Base-by-base conservation (phyloP, 2,797 vertebrate genomes). In the Chelon auratus region DNA sequence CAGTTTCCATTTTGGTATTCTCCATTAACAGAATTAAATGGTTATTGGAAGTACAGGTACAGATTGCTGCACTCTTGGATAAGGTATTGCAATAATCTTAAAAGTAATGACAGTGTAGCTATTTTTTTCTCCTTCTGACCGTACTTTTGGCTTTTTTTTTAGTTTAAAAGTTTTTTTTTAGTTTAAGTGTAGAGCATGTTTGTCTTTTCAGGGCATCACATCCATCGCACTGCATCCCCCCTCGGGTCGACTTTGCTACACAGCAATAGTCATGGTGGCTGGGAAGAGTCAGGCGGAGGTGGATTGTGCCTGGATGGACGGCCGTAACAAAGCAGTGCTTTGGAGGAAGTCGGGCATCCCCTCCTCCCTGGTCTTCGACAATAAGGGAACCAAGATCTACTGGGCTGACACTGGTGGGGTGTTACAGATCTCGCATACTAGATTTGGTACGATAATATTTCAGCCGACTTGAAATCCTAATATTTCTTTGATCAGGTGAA, bases 241-340 rank as follows among this genome's bases (percentile, higher is more conserved):
- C 0, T 84, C 93, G 0, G 94, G 96, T 2, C 80, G 72, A 30
- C 92, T 98, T 75, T 98, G 97, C 87, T 96, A 96, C 74, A 92
- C 93, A 4, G 93, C 94, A 0, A 26, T 82, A 0, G 85, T 79
- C 0, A 3, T 7, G 0, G 33, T 52, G 0, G 75, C 53, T 17
- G 73, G 5, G 0, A 51, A 48, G 10, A 69, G 0, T 0, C 59
- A 80, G 0, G 37, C 92, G 0, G 39, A 74, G 11, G 93, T 98
- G 39, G 88, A 93, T 79, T 98, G 97, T 0, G 89, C 94, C 0
- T 94, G 93, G 86, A 98, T 98, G 97, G 95, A 99, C 0, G 97
- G 97, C 7, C 91, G 80, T 0, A 74, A 87, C 37, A 93, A 89
- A 66, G 93, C 71, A 5, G 65, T 75, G 0, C 62, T 97, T 13